Base-by-base conservation (phyloP, 2,797 vertebrate species). In the Lateolabrax maculatus region DNA sequence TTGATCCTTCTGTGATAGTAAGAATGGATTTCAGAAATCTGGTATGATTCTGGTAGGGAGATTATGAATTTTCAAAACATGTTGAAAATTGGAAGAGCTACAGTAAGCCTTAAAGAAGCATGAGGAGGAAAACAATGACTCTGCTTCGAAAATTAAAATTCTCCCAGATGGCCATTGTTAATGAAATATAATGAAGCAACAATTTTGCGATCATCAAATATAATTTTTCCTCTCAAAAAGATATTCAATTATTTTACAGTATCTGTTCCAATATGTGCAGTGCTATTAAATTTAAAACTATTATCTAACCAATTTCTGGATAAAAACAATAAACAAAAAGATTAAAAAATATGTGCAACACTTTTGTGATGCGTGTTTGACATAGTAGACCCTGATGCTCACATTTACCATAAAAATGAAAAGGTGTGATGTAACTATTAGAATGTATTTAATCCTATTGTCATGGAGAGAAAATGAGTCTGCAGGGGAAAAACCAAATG, bases 1-100 rank as follows among this genome's bases (percentile, higher is more conserved):
- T 92, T 92, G 84, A 93, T 90, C 85, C 85, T 78, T 88, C 89
- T 91, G 84, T 86, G 88, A 87, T 71, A 62, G 79, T 55, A 83
- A 89, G 80, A 90, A 92, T 89, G 81, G 89, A 90, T 93, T 94
- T 89, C 9, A 75, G 64, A 91, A 92, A 92, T 91, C 84, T 87
- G 85, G 58, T 79, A 51, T 67, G 61, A 69, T 79, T 87, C 64
- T 75, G 81, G 71, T 73, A 13, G 58, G 55, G 64, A 83, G 85
- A 90, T 90, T 86, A 85, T 27, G n/a, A 31, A 75, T 88, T 80
- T 88, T 82, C 67, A 69, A 74, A 81, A 84, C 79, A 83, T 83
- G 81, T 60, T 81, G 64, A 74, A 80, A 82, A 79, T 81, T 76
- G 77, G 37, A 67, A 77, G 66, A 43, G 41, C 52, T 43, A 25